Conservation (phyloP, 2,797 vertebrate species). For the Eulemur coronatus region DNA sequence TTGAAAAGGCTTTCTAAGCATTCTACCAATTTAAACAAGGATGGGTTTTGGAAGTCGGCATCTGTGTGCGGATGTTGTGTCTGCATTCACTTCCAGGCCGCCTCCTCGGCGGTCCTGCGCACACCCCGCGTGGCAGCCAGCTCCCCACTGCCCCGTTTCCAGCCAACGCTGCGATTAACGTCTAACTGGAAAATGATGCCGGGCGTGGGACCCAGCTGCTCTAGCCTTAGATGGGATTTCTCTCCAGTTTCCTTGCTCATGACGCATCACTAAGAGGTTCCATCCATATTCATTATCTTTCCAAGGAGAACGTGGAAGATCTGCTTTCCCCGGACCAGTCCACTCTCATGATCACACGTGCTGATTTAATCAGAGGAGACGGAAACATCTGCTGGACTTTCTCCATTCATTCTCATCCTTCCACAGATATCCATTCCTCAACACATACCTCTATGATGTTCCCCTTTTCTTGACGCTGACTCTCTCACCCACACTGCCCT, state of each 20-base stretch:
- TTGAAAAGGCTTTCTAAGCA: not conserved
- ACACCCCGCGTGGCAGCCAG: not conserved
- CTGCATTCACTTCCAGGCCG: not conserved
- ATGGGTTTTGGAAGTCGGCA: not conserved
- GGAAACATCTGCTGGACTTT: not conserved
- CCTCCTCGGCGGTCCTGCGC: not conserved
- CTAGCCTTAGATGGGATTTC: not conserved
- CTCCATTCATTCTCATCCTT: not conserved
- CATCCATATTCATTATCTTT: not conserved
- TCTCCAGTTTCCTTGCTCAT: not conserved
- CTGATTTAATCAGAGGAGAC: not conserved
- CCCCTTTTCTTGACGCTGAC: not conserved
- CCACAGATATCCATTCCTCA: accelerated
- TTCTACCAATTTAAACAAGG: not conserved
- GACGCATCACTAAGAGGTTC: not conserved
- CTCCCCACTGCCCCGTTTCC: not conserved
- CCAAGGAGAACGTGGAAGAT: not conserved
- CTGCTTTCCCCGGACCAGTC: not conserved
- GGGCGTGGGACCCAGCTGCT: not conserved
- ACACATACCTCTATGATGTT: not conserved
- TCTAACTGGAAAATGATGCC: not conserved
- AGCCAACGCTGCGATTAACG: not conserved
- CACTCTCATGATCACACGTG: not conserved
- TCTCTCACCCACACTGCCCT: not conserved
- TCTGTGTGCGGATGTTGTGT: not conserved